Percentiles rank a stretch among this genome's conserved stretches.
These are phyloP conservation scores for Ricordea florida DNA, from an alignment of 92 coral and sea anemone genomes.

Conservation along the genomic window DNA sequence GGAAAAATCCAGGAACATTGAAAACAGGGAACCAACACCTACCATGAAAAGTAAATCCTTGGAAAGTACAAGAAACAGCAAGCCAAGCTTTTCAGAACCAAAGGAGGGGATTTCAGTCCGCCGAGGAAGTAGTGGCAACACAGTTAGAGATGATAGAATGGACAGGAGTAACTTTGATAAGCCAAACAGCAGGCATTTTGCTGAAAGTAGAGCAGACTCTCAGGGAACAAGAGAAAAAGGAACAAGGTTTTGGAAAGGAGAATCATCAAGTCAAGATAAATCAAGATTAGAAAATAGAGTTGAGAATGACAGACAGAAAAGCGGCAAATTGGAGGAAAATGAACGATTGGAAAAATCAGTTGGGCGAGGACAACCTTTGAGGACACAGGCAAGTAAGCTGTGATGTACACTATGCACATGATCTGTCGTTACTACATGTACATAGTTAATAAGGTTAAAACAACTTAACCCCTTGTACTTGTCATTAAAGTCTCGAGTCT, in stretches of 20 bases:
- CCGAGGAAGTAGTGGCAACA: slow-evolving; percentile 4
- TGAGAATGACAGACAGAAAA: slow-evolving; percentile 24
- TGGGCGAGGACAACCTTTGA: not conserved
- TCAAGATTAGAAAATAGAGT: slow-evolving; percentile 26
- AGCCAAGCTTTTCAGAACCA: slow-evolving; percentile 13
- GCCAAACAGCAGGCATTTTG: not conserved
- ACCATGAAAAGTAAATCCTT: slow-evolving; percentile 22
- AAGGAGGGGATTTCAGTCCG: slow-evolving; percentile 6
- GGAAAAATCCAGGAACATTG: not conserved
- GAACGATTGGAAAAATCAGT: slow-evolving; percentile 38
- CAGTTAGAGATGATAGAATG: slow-evolving; percentile 22
- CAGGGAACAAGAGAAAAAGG: slow-evolving; percentile 6
- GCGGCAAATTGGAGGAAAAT: slow-evolving; percentile 47
- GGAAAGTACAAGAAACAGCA: slow-evolving; percentile 24
- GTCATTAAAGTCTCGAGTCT: no score
- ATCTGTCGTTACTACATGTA: no score
- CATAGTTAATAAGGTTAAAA: no score
- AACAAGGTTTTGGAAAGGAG: not conserved
- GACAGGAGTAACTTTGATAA: slow-evolving; percentile 13
- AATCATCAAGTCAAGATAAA: slow-evolving; percentile 15
- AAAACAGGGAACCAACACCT: slow-evolving; percentile 7
- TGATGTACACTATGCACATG: no score
- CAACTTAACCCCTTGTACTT: no score
- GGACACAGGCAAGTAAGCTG: not conserved
- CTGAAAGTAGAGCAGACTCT: not conserved